phyloP scores from a whole-genome alignment of 1,140 invertebrate genomes.

The Diprion similis region DNA sequence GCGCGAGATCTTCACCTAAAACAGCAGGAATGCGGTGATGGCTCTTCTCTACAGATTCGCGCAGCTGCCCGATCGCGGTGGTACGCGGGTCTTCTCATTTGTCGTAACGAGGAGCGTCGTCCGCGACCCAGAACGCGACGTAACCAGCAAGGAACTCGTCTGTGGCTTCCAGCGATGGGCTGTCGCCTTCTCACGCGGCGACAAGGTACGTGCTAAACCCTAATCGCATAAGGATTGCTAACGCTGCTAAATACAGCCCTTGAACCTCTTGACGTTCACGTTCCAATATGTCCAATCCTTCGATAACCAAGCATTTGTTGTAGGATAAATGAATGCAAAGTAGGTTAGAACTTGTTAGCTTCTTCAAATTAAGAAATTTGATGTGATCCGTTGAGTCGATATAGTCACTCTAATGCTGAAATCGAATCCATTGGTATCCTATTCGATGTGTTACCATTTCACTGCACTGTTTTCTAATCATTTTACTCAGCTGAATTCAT shows the following conservation, averaged over 20 bases:
- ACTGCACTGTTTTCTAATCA: too few relatives aligned
- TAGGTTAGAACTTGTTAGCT: too few relatives aligned
- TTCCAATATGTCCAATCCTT: constrained; percentile 2
- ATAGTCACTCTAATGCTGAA: too few relatives aligned
- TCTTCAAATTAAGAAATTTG: too few relatives aligned
- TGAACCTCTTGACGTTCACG: constrained; percentile 21
- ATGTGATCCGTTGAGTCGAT: too few relatives aligned
- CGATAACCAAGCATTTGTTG: too few relatives aligned
- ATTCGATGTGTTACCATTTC: too few relatives aligned
- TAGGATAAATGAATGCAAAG: too few relatives aligned
- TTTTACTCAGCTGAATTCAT: too few relatives aligned
- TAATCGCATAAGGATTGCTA: too few relatives aligned
- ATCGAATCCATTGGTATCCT: too few relatives aligned
- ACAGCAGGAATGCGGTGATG: constrained; percentile 67
- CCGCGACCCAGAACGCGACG: constrained; percentile 79
- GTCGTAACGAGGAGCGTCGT: constrained; percentile 82
- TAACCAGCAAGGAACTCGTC: constrained; percentile 84
- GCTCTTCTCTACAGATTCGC: constrained; percentile 86
- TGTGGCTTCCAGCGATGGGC: constrained; percentile 89
- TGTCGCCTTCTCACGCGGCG: constrained; percentile 82
- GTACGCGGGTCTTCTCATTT: constrained; percentile 87
- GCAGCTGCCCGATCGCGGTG: constrained; percentile 81
- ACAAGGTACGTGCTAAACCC: constrained; percentile 64
- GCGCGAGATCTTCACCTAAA: constrained; percentile 6
- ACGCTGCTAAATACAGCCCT: too few relatives aligned